These are phyloP conservation scores for Abrostola tripartita DNA, from an alignment of 2,888 invertebrate species.

Conservation along the genomic window DNA sequence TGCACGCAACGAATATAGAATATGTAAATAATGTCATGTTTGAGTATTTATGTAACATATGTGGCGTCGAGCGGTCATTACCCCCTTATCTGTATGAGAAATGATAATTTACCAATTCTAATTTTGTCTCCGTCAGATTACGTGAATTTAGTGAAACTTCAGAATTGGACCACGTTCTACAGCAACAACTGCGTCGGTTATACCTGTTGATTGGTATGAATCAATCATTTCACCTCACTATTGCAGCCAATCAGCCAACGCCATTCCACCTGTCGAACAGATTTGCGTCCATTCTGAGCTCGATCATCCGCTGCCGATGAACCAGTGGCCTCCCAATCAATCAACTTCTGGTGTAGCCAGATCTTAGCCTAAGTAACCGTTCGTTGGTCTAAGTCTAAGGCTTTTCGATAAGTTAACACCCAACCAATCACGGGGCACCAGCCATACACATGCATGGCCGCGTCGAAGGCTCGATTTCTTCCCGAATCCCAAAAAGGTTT, in stretches of 20 bases:
- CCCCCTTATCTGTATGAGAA: conserved; percentile 43
- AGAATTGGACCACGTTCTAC: conserved; percentile 57
- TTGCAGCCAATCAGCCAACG: conserved; percentile 28
- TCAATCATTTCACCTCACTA: conserved; percentile 31
- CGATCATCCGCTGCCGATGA: conserved; percentile 18
- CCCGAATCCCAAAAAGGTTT: conserved; percentile 42
- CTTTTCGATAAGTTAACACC: conserved; percentile 29
- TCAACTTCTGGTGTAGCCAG: conserved; percentile 44
- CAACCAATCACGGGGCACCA: conserved; percentile 9
- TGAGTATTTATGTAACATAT: conserved; percentile 18
- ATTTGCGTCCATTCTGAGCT: conserved; percentile 40
- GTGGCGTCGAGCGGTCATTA: conserved; percentile 39
- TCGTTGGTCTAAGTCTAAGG: conserved; percentile 24
- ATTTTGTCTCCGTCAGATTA: conserved; percentile 57
- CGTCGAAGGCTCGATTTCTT: conserved; percentile 23
- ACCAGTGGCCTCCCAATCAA: conserved; percentile 37
- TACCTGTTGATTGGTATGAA: conserved; percentile 48
- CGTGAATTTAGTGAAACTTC: conserved; percentile 59
- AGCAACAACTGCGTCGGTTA: conserved; percentile 55
- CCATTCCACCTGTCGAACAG: conserved; percentile 10
- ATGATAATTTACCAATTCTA: conserved; percentile 55
- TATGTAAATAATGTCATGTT: conserved; percentile 49
- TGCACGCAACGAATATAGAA: conserved; percentile 29
- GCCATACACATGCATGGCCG: conserved; percentile 20
- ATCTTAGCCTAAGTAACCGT: conserved; percentile 39